phyloP scores from a whole-genome alignment of 2,888 invertebrate species.

The Melangyna quadrimaculata region DNA sequence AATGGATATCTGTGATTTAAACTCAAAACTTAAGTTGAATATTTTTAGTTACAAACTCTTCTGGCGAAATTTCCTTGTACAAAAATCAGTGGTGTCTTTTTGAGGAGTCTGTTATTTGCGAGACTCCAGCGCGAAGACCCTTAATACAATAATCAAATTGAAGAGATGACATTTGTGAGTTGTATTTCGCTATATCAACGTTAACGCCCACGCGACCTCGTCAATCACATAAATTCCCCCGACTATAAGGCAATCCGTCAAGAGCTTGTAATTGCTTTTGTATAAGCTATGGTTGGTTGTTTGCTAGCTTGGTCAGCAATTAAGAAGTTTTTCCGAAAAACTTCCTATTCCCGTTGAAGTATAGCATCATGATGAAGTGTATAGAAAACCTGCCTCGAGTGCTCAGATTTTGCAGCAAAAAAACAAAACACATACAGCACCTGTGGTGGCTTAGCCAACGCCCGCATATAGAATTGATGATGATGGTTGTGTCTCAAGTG shows the following conservation, averaged over 20 bases:
- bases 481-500: not conserved
- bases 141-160: slow-evolving; percentile 52
- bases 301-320: slow-evolving; percentile 49
- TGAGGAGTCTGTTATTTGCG: not conserved
- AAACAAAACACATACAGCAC: slow-evolving; percentile 7
- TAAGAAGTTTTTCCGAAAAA: slow-evolving; percentile 44
- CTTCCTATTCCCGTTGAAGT: slow-evolving; percentile 45
- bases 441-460: slow-evolving; percentile 49
- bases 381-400: slow-evolving; percentile 43
- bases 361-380: slow-evolving; percentile 8
- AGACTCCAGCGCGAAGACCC: slow-evolving; percentile 25
- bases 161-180: slow-evolving; percentile 63
- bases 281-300: slow-evolving; percentile 3
- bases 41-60: no score
- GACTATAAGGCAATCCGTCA: slow-evolving; percentile 52
- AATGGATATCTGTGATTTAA: no score
- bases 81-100: not conserved
- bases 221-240: slow-evolving; percentile 51
- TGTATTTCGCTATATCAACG: slow-evolving; percentile 33
- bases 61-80: not conserved
- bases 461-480: slow-evolving; percentile 56
- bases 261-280: slow-evolving; percentile 62
- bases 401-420: slow-evolving; percentile 17
- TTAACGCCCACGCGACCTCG: slow-evolving; percentile 55
- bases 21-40: no score